phyloP scores from a whole-genome alignment of 2,888 invertebrate genomes.

The Rhingia campestris region DNA sequence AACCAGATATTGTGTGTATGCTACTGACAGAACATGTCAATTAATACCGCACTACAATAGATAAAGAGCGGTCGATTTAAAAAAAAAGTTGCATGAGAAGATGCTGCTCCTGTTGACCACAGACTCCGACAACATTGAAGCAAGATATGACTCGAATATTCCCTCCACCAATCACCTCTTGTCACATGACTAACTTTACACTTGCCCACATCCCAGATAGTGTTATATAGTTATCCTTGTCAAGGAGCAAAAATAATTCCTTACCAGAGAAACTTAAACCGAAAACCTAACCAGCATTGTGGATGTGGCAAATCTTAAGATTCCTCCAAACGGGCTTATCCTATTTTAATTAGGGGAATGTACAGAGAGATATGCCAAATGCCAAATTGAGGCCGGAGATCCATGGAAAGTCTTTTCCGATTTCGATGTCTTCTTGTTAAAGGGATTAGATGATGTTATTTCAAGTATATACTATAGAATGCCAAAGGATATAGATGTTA shows the following conservation, averaged over 20 bases:
- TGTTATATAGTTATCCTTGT: neutral
- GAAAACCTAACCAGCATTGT: constrained; percentile 57
- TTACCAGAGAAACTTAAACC: constrained; percentile 52
- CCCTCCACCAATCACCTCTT: neutral
- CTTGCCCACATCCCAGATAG: neutral
- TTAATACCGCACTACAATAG: constrained; percentile 4
- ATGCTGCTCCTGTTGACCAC: neutral
- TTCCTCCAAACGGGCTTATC: constrained; percentile 70
- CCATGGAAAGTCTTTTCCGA: constrained; percentile 61
- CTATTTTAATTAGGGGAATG: constrained; percentile 71
- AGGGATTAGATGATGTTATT: constrained; percentile 71
- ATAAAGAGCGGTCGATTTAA: constrained; percentile 21
- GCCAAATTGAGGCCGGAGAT: constrained; percentile 31
- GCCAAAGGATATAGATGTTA: neutral
- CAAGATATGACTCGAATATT: constrained; percentile 16
- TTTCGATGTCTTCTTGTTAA: constrained; percentile 71
- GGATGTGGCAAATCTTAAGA: constrained; percentile 72
- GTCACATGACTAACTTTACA: constrained; percentile 6
- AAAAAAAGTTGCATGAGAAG: neutral
- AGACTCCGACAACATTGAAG: constrained; percentile 13
- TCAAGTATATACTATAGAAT: constrained; percentile 33
- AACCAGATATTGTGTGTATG: constrained; percentile 21
- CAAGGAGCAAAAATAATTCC: constrained; percentile 29
- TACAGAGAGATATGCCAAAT: constrained; percentile 26
- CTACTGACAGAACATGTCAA: constrained; percentile 12